These are phyloP conservation scores for Neomonachus schauinslandi DNA, from an alignment of 2,113 vertebrate species.

Conservation along the genomic window DNA sequence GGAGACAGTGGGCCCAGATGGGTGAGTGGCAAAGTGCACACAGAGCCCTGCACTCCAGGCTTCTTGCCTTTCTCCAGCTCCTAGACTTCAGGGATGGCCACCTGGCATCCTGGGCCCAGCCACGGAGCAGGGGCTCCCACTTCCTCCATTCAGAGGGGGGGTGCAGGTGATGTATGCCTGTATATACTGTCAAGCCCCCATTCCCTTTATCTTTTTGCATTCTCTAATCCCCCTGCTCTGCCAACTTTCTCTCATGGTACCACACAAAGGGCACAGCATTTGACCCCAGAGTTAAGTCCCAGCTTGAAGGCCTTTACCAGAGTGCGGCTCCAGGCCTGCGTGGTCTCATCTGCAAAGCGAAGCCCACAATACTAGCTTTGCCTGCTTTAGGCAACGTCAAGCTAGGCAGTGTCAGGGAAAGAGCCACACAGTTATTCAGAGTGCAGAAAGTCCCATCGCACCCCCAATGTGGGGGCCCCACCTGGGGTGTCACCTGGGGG, in stretches of 20 bases:
- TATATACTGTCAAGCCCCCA: neutral
- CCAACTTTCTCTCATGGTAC: neutral
- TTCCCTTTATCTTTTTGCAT: neutral
- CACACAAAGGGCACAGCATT: neutral
- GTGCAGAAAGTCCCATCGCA: neutral
- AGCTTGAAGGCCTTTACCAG: neutral
- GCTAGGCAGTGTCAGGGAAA: neutral
- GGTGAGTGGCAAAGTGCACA: too few species aligned
- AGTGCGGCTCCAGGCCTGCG: neutral
- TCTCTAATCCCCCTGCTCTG: neutral
- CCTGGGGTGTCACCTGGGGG: neutral
- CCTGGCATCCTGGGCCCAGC: neutral
- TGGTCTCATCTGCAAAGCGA: neutral
- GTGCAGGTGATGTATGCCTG: neutral
- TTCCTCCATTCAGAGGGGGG: neutral
- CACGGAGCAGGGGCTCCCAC: neutral
- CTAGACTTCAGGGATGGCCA: neutral
- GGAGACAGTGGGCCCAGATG: neutral
- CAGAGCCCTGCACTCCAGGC: neutral
- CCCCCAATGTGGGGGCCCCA: neutral
- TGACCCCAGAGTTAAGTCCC: neutral
- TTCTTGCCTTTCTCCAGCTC: neutral
- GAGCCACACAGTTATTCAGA: neutral
- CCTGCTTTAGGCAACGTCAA: neutral
- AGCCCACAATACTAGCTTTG: neutral